Conservation (phyloP, 2,888 invertebrate genomes). For the Cordylochernes scorpioides region DNA sequence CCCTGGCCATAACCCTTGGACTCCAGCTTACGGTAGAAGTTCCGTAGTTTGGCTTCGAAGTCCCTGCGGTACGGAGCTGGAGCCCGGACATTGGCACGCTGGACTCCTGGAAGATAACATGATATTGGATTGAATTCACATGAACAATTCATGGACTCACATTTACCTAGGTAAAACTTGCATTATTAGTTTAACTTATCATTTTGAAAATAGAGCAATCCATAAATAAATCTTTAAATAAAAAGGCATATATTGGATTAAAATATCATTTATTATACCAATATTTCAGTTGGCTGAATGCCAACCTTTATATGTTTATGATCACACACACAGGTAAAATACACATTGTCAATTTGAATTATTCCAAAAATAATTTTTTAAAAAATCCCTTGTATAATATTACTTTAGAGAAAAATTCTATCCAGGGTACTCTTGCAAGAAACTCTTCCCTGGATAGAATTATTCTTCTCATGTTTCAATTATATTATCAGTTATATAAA, state of each 20-base stretch:
- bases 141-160: not conserved
- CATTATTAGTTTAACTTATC: not conserved
- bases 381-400: no score
- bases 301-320: no score
- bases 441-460: no score
- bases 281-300: no score
- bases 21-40: slow-evolving; percentile 79
- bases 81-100: slow-evolving; percentile 40
- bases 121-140: slow-evolving; percentile 1
- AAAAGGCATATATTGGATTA: not conserved
- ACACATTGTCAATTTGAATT: no score
- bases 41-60: slow-evolving; percentile 76
- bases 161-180: no score
- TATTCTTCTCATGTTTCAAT: no score
- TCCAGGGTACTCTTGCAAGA: no score
- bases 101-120: slow-evolving; percentile 16
- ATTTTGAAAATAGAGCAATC: not conserved
- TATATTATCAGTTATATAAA: no score
- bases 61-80: slow-evolving; percentile 73
- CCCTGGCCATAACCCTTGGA: slow-evolving; percentile 91
- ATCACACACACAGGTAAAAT: no score
- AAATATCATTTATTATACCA: not conserved
- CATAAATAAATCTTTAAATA: not conserved
- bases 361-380: no score
- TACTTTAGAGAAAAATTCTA: no score